Evolutionary conservation across 1,140 invertebrate species (phyloP), one percentile per base, ranked within the genome.

Genomic region (Hermetia illucens): DNA sequence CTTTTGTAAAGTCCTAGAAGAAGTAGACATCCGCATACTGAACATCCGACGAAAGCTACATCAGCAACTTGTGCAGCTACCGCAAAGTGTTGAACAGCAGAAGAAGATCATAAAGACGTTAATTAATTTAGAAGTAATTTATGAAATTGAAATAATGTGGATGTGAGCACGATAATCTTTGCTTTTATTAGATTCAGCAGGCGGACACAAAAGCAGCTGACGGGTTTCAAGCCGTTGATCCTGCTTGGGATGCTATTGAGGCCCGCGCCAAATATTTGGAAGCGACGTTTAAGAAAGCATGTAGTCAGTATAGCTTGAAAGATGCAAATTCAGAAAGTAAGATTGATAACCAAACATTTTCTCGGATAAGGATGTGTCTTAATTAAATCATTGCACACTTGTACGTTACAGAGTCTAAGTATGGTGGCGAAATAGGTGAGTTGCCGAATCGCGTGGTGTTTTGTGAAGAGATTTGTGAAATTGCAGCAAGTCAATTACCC

Each of bases 241-340:
- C 90, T 2, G 90, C 88, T 2, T 97, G 92, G 92, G 79, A 88
- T 46, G 89, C 86, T 15, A 82, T 97, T 42, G 72, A 66, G n/a
- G 77, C 77, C 39, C 77, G 83, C 37, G 79, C 82, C 44, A 72
- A 78, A 22, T 89, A 81, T 55, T 68, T 89, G 18, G 72, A 74
- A 42, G 62, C 66, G 27, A 68, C 57, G 1, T 58, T 60, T 29
- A 53, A 55, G 3, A 53, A 55, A 21, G 57, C 54, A 0, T 61
- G 52, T 19, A 57, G 58, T 16, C 53, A 57, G 25, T 51, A 52
- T 19, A 42, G 49, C 12, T 48, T 44, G n/a, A 60, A 57, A 25
- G 58, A 61, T 21, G n/a, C 40, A 2, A 36, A 41, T 24, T 48
- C 50, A 36, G 54, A 58, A 30, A 58, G 45, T 46, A 34, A 1